These are phyloP conservation scores for Strix aluco DNA, from an alignment of 2,113 vertebrate species.

Conservation along the genomic window DNA sequence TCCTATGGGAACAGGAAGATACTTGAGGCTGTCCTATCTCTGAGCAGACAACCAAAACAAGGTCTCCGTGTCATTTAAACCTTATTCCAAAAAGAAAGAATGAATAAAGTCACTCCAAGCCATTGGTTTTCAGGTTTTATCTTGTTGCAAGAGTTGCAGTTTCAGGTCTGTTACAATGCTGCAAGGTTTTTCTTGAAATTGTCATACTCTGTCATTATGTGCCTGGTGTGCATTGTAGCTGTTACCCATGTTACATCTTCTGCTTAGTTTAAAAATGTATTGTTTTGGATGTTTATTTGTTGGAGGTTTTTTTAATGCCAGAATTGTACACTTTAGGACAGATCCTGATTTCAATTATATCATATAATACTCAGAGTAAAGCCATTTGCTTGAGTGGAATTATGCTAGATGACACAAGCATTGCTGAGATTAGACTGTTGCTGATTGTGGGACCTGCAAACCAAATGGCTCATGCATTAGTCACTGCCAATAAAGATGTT, in stretches of 20 bases:
- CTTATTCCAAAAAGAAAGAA: not conserved
- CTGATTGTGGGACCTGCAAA: not conserved
- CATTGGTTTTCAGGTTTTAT: not conserved
- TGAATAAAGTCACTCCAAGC: not conserved
- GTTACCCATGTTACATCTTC: not conserved
- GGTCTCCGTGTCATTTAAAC: not conserved
- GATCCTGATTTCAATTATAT: not conserved
- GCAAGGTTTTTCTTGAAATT: not conserved
- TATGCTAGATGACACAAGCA: not conserved
- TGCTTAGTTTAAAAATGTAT: not conserved
- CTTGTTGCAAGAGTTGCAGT: not conserved
- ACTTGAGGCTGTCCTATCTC: not conserved
- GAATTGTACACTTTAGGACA: not conserved
- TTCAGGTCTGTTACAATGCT: not conserved
- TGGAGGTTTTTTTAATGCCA: not conserved
- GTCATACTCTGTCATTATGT: not conserved
- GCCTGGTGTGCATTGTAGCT: not conserved
- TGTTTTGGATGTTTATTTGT: not conserved
- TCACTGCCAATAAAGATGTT: not conserved
- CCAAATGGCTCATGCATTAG: slow-evolving; percentile 5
- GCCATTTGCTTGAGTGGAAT: not conserved
- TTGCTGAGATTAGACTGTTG: not conserved
- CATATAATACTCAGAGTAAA: not conserved
- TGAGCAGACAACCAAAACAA: not conserved
- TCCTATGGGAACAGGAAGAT: not conserved